Evolutionary conservation across 1,140 invertebrate genomes (phyloP), one percentile per base, ranked within the genome.

Genomic region (Semibalanus balanoides): DNA sequence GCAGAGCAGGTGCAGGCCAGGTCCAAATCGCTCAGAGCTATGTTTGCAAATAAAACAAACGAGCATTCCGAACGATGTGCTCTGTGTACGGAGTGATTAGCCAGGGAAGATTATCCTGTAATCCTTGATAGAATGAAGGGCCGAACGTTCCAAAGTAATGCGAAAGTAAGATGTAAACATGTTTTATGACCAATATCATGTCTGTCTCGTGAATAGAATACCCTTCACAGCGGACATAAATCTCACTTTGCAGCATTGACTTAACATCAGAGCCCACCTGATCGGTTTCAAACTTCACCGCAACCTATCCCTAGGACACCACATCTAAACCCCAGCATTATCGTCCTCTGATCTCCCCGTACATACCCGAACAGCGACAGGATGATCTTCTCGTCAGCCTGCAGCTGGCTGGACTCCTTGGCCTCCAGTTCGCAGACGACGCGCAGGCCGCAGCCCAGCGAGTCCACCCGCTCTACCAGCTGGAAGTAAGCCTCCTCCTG

Each of bases 361-460:
- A 64, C 51, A 3, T 74, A 81, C 80, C 81, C 80, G 78, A 82
- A 82, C 40, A 82, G 76, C 28, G 78, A 79, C 72, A 82, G 77
- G 35, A 82, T 82, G 73, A 82, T 78, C 73, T 78, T 79, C 75
- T 82, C 82, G 73, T 81, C 80, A 7, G 78, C 78, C 22, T 30
- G 40, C 29, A 82, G 76, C 11, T 70, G 35, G 25, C 76, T 31
- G 70, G 78, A 76, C 27, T 79, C 75, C 0, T 78, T 77, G 71
- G 81, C 79, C 28, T 80, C 78, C 70, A 82, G 75, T 74, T 82
- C 82, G 76, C 82, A 82, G 28, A 82, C 79, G 30, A 82, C 79
- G 30, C 80, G 74, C 77, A 81, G 75, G 40, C 82, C 82, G 76
- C 82, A 82, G 43, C 80, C 80, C 25, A 79, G 75, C 74, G 78